Conservation (phyloP, 2,888 invertebrate genomes). For the Pristionchus mayeri region DNA sequence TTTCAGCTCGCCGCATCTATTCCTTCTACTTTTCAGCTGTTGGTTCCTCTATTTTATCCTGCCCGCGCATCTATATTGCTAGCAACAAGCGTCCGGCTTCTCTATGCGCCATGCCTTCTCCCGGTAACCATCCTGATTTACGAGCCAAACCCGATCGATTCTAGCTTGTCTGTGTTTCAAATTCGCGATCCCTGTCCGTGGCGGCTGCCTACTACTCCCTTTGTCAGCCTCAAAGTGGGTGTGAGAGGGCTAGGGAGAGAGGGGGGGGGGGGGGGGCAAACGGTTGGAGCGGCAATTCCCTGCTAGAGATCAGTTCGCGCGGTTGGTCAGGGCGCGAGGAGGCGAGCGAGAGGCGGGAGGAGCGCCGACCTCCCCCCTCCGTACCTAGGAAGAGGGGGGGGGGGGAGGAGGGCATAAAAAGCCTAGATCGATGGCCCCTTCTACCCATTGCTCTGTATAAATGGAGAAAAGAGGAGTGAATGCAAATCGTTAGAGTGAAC, state of each 20-base stretch:
- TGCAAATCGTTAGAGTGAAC: background rate
- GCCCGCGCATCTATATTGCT: no score
- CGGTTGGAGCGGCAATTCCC: background rate
- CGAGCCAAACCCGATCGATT: no score
- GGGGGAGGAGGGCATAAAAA: background rate
- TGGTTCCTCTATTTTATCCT: no score
- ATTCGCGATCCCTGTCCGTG: background rate
- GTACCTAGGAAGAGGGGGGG: background rate
- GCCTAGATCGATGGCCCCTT: slow-evolving; percentile 11
- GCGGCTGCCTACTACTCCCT: background rate
- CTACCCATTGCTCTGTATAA: background rate
- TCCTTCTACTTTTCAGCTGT: no score
- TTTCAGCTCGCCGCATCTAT: no score
- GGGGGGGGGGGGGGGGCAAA: background rate
- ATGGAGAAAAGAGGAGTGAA: slow-evolving; percentile 1
- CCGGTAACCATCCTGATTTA: no score
- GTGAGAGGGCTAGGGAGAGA: background rate
- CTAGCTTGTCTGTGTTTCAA: background rate
- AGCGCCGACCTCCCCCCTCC: no score
- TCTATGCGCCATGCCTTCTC: no score
- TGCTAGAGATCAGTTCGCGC: background rate
- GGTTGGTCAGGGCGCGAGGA: no score
- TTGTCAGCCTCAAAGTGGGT: background rate
- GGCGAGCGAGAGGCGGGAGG: background rate
- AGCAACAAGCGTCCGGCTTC: no score